phyloP scores from a whole-genome alignment of 2,888 invertebrate genomes.

The Apocheima hispidaria region DNA sequence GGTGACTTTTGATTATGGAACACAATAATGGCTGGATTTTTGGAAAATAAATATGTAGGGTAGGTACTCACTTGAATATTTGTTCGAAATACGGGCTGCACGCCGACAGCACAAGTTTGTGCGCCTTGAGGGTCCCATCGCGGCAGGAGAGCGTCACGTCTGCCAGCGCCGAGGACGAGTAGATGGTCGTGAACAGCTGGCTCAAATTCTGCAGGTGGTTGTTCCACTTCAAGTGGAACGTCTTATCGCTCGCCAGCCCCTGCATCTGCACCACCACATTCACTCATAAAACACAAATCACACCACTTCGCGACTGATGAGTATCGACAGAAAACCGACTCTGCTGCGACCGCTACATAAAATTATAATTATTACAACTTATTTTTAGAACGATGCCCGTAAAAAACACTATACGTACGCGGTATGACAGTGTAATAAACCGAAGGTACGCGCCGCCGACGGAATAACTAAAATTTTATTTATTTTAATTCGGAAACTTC shows the following conservation, averaged over 20 bases:
- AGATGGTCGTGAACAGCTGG: conserved; percentile 89
- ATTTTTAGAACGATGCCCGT: conserved; percentile 87
- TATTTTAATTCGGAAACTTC: conserved; percentile 72
- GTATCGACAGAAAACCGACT: conserved; percentile 82
- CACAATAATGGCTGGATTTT: conserved; percentile 19
- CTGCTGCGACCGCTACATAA: conserved; percentile 84
- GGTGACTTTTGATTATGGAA: conserved; percentile 43
- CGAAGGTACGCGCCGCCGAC: conserved; percentile 85
- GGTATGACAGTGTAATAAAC: conserved; percentile 85
- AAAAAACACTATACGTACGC: conserved; percentile 87
- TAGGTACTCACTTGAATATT: conserved; percentile 86
- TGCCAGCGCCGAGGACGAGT: conserved; percentile 89
- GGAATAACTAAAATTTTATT: conserved; percentile 81
- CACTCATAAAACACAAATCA: conserved; percentile 75
- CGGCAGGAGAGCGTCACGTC: conserved; percentile 91
- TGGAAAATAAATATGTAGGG: conserved; percentile 1
- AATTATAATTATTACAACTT: conserved; percentile 87
- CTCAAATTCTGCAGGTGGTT: conserved; percentile 91
- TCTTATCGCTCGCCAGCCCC: conserved; percentile 87
- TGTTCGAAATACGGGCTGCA: conserved; percentile 92
- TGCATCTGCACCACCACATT: conserved; percentile 84
- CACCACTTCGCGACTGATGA: conserved; percentile 74
- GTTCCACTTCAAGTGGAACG: conserved; percentile 90
- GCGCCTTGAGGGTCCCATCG: conserved; percentile 89
- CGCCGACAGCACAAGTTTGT: conserved; percentile 90